These are phyloP conservation scores for Microcebus tavaratra DNA, from an alignment of 2,113 vertebrate species.

Conservation along the genomic window DNA sequence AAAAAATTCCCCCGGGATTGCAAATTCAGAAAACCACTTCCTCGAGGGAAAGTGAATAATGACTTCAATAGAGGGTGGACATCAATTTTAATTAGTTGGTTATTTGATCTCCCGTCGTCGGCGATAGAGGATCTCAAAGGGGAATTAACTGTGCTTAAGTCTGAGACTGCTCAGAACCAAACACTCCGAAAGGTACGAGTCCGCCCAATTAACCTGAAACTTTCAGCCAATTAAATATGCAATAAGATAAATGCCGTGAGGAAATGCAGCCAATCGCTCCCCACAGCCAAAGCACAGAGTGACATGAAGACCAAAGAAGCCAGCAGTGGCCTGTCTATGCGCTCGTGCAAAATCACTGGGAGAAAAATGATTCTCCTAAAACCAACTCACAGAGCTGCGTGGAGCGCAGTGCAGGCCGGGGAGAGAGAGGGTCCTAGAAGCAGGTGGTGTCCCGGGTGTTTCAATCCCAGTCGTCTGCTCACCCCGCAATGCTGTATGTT, in stretches of 20 bases:
- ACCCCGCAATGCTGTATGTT: not conserved
- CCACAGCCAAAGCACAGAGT: conserved; percentile 34
- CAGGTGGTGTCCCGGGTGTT: not conserved
- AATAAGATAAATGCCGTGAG: conserved; percentile 64
- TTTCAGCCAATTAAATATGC: conserved; percentile 66
- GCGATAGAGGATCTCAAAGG: conserved; percentile 79
- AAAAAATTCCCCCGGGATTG: conserved; percentile 75
- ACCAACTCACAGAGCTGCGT: not conserved
- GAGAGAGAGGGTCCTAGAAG: not conserved
- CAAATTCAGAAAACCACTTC: conserved; percentile 75
- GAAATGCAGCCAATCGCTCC: not conserved
- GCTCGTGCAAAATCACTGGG: conserved; percentile 16
- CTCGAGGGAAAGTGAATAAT: conserved; percentile 73
- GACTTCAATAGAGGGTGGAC: conserved; percentile 80
- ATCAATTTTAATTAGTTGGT: conserved; percentile 84
- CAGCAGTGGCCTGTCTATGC: not conserved
- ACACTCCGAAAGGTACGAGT: conserved; percentile 75
- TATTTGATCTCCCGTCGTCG: conserved; percentile 83
- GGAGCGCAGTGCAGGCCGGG: not conserved
- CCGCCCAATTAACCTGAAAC: conserved; percentile 75
- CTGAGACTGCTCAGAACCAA: conserved; percentile 80
- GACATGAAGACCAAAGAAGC: conserved; percentile 16
- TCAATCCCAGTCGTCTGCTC: not conserved
- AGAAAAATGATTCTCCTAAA: conserved; percentile 21
- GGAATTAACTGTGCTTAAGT: conserved; percentile 84